Percentiles rank a stretch among this genome's conserved stretches.
phyloP scores from a whole-genome alignment of 2,797 vertebrate species.

The Sitta carolinensis region DNA sequence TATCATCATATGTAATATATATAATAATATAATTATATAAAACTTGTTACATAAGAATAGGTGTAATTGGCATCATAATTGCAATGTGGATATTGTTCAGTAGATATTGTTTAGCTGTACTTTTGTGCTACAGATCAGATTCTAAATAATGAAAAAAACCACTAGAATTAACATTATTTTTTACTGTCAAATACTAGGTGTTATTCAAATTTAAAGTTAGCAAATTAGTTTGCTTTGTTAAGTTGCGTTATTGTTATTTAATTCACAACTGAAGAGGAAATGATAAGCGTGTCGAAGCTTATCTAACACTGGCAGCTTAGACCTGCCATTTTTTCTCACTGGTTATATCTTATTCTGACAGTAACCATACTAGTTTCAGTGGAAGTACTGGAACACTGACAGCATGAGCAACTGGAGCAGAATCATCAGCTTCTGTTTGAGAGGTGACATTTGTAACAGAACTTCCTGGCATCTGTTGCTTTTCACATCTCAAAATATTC shows the following conservation, averaged over 20 bases:
- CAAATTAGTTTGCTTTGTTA: slow-evolving; percentile 50
- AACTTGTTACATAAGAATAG: slow-evolving; percentile 58
- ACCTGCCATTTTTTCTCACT: background rate
- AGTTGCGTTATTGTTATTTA: slow-evolving; percentile 25
- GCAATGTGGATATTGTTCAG: slow-evolving; percentile 32
- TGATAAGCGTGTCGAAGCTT: slow-evolving; percentile 3
- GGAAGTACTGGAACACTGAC: background rate
- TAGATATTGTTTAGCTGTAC: background rate
- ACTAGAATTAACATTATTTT: background rate
- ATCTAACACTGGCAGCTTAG: background rate
- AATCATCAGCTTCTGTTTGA: background rate
- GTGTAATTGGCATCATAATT: slow-evolving; percentile 29
- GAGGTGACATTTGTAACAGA: background rate
- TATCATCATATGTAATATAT: background rate
- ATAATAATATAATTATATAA: background rate
- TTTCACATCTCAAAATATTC: background rate
- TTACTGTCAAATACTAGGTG: slow-evolving; percentile 9
- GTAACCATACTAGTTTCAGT: background rate
- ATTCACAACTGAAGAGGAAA: slow-evolving; percentile 21
- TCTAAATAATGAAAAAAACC: background rate
- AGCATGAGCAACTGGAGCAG: background rate
- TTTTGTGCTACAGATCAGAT: background rate
- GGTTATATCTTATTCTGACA: background rate
- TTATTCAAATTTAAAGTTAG: slow-evolving; percentile 27
- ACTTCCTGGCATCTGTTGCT: background rate